Conservation (phyloP, 2,797 vertebrate species). For the Labroides dimidiatus region DNA sequence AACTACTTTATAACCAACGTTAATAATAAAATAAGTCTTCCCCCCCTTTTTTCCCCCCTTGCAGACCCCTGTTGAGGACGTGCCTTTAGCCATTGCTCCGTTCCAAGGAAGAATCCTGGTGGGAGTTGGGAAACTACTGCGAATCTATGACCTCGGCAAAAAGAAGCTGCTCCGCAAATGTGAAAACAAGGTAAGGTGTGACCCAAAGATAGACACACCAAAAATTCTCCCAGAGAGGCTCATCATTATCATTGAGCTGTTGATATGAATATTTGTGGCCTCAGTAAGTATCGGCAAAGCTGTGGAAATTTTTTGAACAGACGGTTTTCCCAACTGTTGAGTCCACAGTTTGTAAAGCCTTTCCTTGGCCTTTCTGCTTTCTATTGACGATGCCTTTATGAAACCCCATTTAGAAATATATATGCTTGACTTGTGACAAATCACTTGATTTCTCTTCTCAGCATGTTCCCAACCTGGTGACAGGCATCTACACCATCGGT, state of each 20-base stretch:
- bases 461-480: conserved; percentile 97
- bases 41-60: background rate
- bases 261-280: too few relatives aligned
- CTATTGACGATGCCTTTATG: too few relatives aligned
- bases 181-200: conserved; percentile 92
- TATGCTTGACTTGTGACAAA: background rate
- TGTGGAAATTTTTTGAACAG: too few relatives aligned
- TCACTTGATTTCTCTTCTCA: conserved; percentile 53
- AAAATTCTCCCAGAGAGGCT: too few relatives aligned
- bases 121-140: conserved; percentile 95
- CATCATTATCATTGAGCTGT: too few relatives aligned
- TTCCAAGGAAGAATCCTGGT: conserved; percentile 95
- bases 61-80: conserved; percentile 96
- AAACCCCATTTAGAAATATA: too few relatives aligned
- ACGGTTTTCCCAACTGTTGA: too few relatives aligned
- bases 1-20: too few relatives aligned
- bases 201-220: background rate
- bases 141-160: conserved; percentile 97
- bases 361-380: too few relatives aligned
- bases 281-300: too few relatives aligned
- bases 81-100: conserved; percentile 96
- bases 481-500: conserved; percentile 94
- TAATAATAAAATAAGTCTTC: too few relatives aligned
- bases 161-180: conserved; percentile 98
- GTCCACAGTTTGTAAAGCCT: too few relatives aligned